A percentile compares a stretch with the other conserved stretches of the same genome.
Evolutionary conservation across 2,113 vertebrate species (phyloP).

Genomic region (Hydropotes inermis): DNA sequence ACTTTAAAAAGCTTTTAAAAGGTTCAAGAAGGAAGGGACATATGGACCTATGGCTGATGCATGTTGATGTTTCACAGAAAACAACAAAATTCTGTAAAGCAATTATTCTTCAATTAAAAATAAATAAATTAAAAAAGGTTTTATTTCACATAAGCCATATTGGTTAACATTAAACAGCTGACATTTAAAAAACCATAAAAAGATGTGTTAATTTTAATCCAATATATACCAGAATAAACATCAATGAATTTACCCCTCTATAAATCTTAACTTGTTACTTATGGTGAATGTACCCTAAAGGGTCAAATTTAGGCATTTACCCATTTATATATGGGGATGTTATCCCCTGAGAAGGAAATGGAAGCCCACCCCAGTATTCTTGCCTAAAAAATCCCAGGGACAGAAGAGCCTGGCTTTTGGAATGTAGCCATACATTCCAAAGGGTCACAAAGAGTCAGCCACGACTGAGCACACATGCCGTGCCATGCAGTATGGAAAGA

Average conservation of each 20-base stretch:
- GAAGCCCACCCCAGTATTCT: neutral
- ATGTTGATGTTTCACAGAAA: neutral
- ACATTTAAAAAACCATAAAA: neutral
- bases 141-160: neutral
- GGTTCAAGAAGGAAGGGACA: neutral
- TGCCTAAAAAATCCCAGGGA: neutral
- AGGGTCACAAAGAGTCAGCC: neutral
- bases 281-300: neutral
- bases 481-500: neutral
- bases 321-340: neutral
- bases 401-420: neutral
- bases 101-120: neutral
- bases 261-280: neutral
- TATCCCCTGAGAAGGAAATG: neutral
- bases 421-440: neutral
- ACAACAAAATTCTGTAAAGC: neutral
- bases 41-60: neutral
- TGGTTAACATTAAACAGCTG: neutral
- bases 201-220: constrained; percentile 15
- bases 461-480: neutral
- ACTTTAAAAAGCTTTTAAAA: neutral
- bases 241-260: neutral
- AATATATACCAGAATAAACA: neutral
- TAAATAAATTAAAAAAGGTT: neutral
- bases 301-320: neutral